Percentiles rank a stretch among this genome's conserved stretches.
These are phyloP conservation scores for Desmodus rotundus DNA, from an alignment of 2,113 vertebrate species.

Conservation along the genomic window DNA sequence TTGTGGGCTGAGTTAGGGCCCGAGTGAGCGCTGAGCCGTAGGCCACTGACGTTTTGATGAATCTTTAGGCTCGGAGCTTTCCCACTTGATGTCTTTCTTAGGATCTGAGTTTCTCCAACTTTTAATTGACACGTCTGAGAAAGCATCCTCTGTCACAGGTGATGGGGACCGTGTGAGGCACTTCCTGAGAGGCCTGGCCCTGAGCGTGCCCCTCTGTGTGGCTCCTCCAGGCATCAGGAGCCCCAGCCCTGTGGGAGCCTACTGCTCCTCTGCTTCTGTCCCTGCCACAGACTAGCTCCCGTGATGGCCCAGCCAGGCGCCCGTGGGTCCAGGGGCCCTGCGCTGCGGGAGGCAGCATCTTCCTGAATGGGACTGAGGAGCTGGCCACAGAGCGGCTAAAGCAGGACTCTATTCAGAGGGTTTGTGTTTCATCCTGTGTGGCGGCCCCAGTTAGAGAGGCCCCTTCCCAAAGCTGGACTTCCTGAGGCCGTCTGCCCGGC, in stretches of 20 bases:
- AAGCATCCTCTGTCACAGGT: rapidly evolving
- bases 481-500: rapidly evolving
- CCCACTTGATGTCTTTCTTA: neutral
- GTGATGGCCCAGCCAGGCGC: neutral
- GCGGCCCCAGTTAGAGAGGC: neutral
- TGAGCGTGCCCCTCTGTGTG: neutral
- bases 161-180: neutral
- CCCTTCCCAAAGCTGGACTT: neutral
- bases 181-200: neutral
- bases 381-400: rapidly evolving
- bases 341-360: neutral
- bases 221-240: rapidly evolving
- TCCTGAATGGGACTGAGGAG: neutral
- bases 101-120: neutral
- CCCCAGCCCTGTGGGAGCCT: neutral
- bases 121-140: neutral
- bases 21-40: neutral
- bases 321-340: too few relatives aligned
- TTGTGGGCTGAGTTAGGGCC: neutral
- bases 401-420: neutral
- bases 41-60: neutral
- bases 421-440: rapidly evolving
- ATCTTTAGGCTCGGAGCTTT: neutral
- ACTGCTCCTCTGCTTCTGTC: neutral
- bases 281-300: neutral